Base-by-base conservation (phyloP, 2,888 invertebrate genomes). In the Apodemia mormo region DNA sequence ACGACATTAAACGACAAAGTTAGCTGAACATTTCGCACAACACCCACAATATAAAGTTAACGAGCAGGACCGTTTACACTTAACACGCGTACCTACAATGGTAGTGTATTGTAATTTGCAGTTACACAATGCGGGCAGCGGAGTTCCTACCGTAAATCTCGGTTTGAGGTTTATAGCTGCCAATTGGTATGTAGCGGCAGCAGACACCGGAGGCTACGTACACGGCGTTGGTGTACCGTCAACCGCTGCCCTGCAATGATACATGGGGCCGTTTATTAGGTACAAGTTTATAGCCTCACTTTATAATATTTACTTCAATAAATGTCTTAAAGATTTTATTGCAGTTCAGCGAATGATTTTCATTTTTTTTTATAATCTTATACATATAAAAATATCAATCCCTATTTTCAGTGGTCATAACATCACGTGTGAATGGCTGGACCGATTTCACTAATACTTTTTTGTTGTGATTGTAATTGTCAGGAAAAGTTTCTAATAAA, bases 91-190 rank as follows among this genome's bases (percentile, higher is more conserved):
- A 22, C 22, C 22, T 22, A 29, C 58, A 58, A 58, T 58, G 22
- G 58, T 30, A 58, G 58, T 54, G 54, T 30, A 58, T 58, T 22
- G 58, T 58, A 58, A 58, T 58, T 29, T 29, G 58, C 58, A 58
- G 58, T 58, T 58, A 5, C 58, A 58, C 58, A 58, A 58, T 58
- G 58, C 40, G 37, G 37, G 37, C 40, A 8, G 40, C 40, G 40
- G 9, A 58, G 58, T 58, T 58, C 58, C 58, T 58, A 30, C 12
- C 58, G 58, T 58, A 58, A 58, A 58, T 58, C 58, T 58, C 8
- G 58, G 10, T 45, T 45, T 29, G 58, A 58, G 30, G 58, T 58
- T 58, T 58, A 58, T 58, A 58, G 58, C 58, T 58, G 61, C 33
- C 61, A 61, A 61, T 61, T 61, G 61, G 61, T 14, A 61, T 61